These are phyloP conservation scores for Trissolcus basalis DNA, from an alignment of 1,140 invertebrate species.

Conservation along the genomic window DNA sequence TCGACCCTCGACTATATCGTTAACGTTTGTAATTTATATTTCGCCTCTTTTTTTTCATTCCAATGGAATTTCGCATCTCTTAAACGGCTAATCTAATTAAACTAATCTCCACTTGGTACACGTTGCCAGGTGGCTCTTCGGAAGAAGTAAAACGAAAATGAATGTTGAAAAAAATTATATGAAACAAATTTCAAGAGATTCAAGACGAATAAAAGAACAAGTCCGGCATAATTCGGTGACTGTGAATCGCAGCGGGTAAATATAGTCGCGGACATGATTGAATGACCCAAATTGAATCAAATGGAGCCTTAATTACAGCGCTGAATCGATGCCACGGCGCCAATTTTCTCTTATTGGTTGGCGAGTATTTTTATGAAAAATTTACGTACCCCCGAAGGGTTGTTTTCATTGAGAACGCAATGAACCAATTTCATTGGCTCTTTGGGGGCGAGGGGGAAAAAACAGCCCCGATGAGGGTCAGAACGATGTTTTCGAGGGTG, in stretches of 20 bases:
- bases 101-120: not conserved
- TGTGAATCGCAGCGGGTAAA: slow-evolving; percentile 8
- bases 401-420: slow-evolving; percentile 58
- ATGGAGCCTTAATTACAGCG: slow-evolving; percentile 46
- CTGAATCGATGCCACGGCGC: slow-evolving; percentile 36
- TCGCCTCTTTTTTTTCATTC: slow-evolving; percentile 16
- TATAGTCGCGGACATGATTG: slow-evolving; percentile 36
- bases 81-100: too few relatives aligned
- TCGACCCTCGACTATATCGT: slow-evolving; percentile 61
- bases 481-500: slow-evolving; percentile 56
- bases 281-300: slow-evolving; percentile 57
- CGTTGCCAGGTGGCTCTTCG: too few relatives aligned
- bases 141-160: too few relatives aligned
- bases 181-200: too few relatives aligned
- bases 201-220: too few relatives aligned
- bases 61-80: not conserved
- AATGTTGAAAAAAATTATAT: too few relatives aligned
- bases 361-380: slow-evolving; percentile 56
- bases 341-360: slow-evolving; percentile 53
- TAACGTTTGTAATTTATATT: slow-evolving; percentile 25
- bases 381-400: slow-evolving; percentile 42
- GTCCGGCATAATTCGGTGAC: too few relatives aligned
- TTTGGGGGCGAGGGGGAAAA: slow-evolving; percentile 38
- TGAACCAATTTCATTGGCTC: slow-evolving; percentile 59
- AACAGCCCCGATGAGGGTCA: slow-evolving; percentile 48